These are phyloP conservation scores for Thecocarcelia acutangulata DNA, from an alignment of 2,888 invertebrate species.

Conservation along the genomic window DNA sequence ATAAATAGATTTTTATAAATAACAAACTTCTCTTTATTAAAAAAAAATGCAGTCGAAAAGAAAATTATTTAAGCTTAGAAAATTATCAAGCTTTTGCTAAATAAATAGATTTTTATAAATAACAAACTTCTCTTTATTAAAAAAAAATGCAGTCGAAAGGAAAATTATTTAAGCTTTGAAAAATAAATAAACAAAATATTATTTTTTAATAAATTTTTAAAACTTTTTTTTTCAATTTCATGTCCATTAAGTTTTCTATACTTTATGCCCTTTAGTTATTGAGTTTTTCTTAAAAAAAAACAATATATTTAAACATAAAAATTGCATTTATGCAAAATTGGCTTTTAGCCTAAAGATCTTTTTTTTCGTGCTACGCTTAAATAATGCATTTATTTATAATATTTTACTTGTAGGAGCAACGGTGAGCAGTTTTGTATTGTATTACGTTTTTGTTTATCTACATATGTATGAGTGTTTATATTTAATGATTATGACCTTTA, in stretches of 20 bases:
- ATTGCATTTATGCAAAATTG: constrained; percentile 33
- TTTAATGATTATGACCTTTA: constrained; percentile 54
- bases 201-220: not conserved
- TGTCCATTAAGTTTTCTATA: constrained; percentile 7
- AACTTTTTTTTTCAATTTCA: constrained; percentile 17
- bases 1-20: too few species aligned
- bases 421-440: too few species aligned
- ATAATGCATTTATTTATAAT: not conserved
- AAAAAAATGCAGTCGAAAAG: too few species aligned
- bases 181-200: too few species aligned
- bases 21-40: too few species aligned
- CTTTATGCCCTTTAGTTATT: constrained; percentile 32
- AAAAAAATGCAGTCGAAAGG: too few species aligned
- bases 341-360: constrained; percentile 40
- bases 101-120: too few species aligned
- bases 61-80: too few species aligned
- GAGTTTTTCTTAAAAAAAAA: not conserved
- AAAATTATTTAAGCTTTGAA: too few species aligned
- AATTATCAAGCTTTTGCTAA: too few species aligned
- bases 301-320: constrained; percentile 17
- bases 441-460: too few species aligned
- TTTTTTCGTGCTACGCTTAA: not conserved
- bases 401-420: not conserved
- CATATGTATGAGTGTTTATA: not conserved
- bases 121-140: too few species aligned